These are phyloP conservation scores for Stegophylla sp. DNA, from an alignment of 2,888 invertebrate species.

Conservation along the genomic window DNA sequence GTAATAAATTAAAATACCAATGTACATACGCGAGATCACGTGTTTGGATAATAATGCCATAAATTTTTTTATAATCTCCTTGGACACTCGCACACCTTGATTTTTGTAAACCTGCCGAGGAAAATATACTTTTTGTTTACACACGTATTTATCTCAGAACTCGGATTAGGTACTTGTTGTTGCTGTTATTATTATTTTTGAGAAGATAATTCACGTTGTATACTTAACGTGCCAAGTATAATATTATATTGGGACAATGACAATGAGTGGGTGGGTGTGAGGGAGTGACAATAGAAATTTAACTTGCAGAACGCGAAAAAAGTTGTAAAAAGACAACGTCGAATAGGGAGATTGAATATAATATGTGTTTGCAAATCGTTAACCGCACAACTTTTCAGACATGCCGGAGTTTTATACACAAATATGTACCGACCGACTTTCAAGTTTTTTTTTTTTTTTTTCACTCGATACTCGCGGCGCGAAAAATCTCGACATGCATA, in stretches of 20 bases:
- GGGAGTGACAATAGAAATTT: too few relatives aligned
- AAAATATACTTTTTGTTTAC: conserved; percentile 5
- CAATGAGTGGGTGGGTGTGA: too few relatives aligned
- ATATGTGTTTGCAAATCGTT: conserved; percentile 12
- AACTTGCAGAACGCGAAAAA: too few relatives aligned
- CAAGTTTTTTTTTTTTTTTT: conserved; percentile 18
- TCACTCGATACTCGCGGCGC: neutral
- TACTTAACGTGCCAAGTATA: neutral
- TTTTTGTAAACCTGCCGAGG: conserved; percentile 18
- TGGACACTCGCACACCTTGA: conserved; percentile 11
- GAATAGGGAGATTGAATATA: neutral
- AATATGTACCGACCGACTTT: conserved; percentile 29
- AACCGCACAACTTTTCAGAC: conserved; percentile 47
- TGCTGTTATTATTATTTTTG: neutral
- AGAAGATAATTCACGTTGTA: neutral
- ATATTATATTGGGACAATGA: too few relatives aligned
- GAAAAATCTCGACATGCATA: conserved; percentile 4
- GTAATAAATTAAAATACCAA: conserved; percentile 5
- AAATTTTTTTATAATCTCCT: conserved; percentile 20
- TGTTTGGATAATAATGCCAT: conserved; percentile 20
- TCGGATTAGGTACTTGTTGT: neutral
- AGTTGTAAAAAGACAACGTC: neutral
- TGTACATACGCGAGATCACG: neutral
- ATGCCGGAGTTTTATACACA: neutral
- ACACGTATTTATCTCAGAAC: neutral